Evolutionary conservation across 2,797 vertebrate species (phyloP), one percentile per base, ranked within the genome.

Genomic region (Distichodus sexfasciatus): DNA sequence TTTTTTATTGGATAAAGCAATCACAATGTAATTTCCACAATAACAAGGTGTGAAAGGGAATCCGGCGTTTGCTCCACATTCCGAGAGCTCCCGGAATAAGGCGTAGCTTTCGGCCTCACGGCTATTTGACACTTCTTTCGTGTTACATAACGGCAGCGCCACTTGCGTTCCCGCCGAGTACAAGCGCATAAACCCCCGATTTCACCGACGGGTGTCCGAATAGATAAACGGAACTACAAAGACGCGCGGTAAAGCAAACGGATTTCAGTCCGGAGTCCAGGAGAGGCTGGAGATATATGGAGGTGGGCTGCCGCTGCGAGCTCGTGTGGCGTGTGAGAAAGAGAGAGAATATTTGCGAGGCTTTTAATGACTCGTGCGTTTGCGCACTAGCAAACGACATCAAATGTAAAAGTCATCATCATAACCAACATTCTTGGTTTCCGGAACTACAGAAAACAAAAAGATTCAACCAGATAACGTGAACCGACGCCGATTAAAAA

Each of bases 211-310:
- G 14, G 3, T 31, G 3, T 61, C 36, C 28, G 24, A 36, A 48
- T 50, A 33, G 58, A 61, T 51, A 43, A 33, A 43, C 24, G 29
- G 36, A 61, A 11, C 35, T 19, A 35, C 7, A 17, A n/a, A 59
- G 36, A 59, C 36, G 17, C 10, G 14, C 29, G 2, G 28, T 4
- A 14, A 69, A 69, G 36, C 41, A 53, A 61, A 69, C 44, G 35
- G 36, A 70, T 54, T 70, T 28, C 21, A 44, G 14, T 17, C 21
- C 12, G 4, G 12, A 47, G 26, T 50, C 35, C 15, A 40, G 9
- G 3, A 48, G 33, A 29, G 15, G 23, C 31, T 54, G 58, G 3
- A 40, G 54, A 21, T 21, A 19, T 17, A 50, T 19, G 15, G 6
- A 43, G 38, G 47, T 47, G 2, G 6, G 17, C 17, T 8, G n/a